phyloP scores from a whole-genome alignment of 2,113 vertebrate species.

The Lipophrys pholis region DNA sequence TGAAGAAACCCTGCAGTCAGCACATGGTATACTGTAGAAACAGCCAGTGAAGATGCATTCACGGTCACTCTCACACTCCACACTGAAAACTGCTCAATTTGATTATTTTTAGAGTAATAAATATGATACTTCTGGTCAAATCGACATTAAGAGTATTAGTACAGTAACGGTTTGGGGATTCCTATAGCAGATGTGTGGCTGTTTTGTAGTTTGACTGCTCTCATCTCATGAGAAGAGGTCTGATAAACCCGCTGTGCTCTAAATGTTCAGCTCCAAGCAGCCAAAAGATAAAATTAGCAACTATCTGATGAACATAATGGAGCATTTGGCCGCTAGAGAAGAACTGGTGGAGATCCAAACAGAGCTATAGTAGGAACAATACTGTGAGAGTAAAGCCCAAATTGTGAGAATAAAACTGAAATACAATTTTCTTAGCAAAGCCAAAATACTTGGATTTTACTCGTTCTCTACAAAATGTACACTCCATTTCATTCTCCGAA shows the following conservation, averaged over 20 bases:
- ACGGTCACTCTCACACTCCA: background rate
- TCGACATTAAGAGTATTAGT: too few species aligned
- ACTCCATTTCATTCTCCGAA: too few species aligned
- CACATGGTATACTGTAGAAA: background rate
- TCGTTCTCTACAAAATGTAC: too few species aligned
- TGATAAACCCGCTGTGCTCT: too few species aligned
- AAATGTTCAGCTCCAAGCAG: background rate
- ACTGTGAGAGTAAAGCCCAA: too few species aligned
- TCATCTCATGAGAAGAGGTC: background rate
- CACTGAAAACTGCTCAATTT: background rate
- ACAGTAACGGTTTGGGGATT: background rate
- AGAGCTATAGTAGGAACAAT: background rate
- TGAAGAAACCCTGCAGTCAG: constrained; percentile 8
- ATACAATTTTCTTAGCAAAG: too few species aligned
- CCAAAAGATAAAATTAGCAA: background rate
- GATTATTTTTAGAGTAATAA: background rate
- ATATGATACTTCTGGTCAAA: background rate
- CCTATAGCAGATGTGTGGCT: too few species aligned
- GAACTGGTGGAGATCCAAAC: background rate
- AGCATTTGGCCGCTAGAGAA: background rate
- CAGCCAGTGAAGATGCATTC: background rate
- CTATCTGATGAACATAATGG: background rate
- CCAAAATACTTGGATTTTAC: too few species aligned
- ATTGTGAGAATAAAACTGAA: too few species aligned
- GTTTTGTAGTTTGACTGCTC: background rate